Evolutionary conservation across 2,797 vertebrate genomes (phyloP).

Genomic region (Sebastes glaucus): DNA sequence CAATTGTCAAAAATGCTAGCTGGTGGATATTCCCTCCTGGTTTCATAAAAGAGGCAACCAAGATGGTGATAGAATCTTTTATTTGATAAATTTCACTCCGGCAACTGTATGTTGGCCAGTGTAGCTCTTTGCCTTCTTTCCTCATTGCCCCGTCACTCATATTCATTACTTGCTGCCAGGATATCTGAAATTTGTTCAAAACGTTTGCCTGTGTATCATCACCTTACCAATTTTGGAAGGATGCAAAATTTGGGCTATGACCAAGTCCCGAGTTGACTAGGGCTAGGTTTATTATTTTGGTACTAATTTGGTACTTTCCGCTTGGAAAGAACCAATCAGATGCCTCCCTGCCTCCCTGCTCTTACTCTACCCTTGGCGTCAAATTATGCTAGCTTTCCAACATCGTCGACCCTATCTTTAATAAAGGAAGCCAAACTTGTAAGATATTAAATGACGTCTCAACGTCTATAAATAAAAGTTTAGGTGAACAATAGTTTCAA

Average conservation of each 20-base stretch:
- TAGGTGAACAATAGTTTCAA: neutral
- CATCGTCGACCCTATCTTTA: too few species aligned
- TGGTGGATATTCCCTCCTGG: neutral
- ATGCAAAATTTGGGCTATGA: too few species aligned
- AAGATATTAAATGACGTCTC: neutral
- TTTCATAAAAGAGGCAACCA: neutral
- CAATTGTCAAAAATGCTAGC: too few species aligned
- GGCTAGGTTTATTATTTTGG: fast-evolving
- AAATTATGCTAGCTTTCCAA: too few species aligned
- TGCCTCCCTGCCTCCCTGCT: too few species aligned
- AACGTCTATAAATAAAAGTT: neutral
- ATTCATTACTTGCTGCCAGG: neutral
- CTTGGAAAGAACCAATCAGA: too few species aligned
- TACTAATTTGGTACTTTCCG: too few species aligned
- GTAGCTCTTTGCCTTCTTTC: neutral
- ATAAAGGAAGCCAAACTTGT: neutral
- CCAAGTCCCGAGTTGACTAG: fast-evolving
- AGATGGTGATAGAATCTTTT: neutral
- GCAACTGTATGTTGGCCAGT: neutral
- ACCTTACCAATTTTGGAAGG: too few species aligned
- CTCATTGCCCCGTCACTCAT: too few species aligned
- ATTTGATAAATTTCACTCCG: neutral
- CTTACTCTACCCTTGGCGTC: too few species aligned
- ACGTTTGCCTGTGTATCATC: neutral
- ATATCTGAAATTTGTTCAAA: neutral